Evolutionary conservation across 1,140 invertebrate species (phyloP), one percentile per base, ranked within the genome.

Genomic region (Platorchestia sp.): DNA sequence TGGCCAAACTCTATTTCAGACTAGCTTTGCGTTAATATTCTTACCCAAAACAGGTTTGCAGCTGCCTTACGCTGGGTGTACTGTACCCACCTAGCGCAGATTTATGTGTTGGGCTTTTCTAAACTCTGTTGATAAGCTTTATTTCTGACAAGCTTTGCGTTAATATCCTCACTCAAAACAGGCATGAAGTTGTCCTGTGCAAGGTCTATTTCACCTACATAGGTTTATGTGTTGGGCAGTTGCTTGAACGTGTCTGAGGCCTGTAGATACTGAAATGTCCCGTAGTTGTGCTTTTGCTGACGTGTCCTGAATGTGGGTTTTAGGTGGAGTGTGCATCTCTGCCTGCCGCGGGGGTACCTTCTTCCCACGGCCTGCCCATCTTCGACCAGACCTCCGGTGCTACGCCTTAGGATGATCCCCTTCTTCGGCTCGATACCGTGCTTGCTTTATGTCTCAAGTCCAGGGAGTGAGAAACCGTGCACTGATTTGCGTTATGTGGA

Each of bases 201-300:
- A 36, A 36, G 59, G 59, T 36, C 59, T 75, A 75, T 27, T 75
- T 10, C 36, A 75, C 36, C 36, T 36, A 75, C 59, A 27, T 36
- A 75, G 36, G 36, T 36, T 75, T 36, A 14, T 75, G 36, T 75
- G 7, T n/a, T n/a, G 59, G 59, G 59, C 14, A 75, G 59, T 10
- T 27, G 59, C 27, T 75, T 3, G 27, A 75, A 75, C 59, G 59
- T 75, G 59, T 75, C 59, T 27, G 27, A 75, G 59, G 14, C 27
- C 10, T 75, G n/a, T n/a, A 96, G 45, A 36, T 43, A 96, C 36
- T 47, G 75, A n/a, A 75, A 51, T 10, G 41, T 95, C 0, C 45
- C 42, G 19, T 75, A 87, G 36, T 45, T 96, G 75, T 45, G 53
- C 42, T 75, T 75, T 75, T 75, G 59, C 27, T 75, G 59, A 75